phyloP scores from a whole-genome alignment of 2,888 invertebrate species.

The Protonemura montana region DNA sequence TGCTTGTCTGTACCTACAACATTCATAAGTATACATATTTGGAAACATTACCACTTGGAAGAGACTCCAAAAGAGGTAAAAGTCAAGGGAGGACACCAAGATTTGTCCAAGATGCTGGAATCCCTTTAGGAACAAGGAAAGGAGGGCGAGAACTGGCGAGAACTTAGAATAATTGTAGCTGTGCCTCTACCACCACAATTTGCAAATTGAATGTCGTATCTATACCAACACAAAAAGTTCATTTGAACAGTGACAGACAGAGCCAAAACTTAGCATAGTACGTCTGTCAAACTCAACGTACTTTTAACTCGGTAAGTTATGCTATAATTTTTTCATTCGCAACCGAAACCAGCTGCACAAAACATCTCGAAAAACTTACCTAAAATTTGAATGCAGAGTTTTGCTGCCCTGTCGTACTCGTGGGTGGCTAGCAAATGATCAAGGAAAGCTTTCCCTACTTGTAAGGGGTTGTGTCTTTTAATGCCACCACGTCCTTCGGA shows the following conservation, averaged over 20 bases:
- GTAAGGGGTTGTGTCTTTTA: constrained; percentile 67
- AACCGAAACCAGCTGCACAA: too few species aligned
- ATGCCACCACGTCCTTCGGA: constrained; percentile 70
- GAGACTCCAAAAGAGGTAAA: too few species aligned
- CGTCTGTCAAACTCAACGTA: too few species aligned
- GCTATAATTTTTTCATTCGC: too few species aligned
- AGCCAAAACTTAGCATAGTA: too few species aligned
- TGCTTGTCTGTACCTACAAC: constrained; percentile 72
- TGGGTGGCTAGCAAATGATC: constrained; percentile 77
- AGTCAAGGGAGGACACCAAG: too few species aligned
- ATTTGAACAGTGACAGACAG: too few species aligned
- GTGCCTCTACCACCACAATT: background rate
- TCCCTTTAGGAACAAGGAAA: too few species aligned
- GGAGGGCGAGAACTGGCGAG: background rate
- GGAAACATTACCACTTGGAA: too few species aligned
- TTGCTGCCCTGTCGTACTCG: constrained; percentile 83
- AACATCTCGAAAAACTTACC: constrained; percentile 57
- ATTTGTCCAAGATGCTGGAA: too few species aligned
- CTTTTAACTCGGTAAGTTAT: too few species aligned
- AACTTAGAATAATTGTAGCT: background rate
- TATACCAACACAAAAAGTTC: constrained; percentile 25
- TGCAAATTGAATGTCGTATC: background rate
- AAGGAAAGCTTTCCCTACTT: constrained; percentile 78
- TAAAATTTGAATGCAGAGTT: constrained; percentile 83
- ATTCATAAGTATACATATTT: too few species aligned